Conservation (phyloP, 2,888 invertebrate species). For the Catocala fraxini region DNA sequence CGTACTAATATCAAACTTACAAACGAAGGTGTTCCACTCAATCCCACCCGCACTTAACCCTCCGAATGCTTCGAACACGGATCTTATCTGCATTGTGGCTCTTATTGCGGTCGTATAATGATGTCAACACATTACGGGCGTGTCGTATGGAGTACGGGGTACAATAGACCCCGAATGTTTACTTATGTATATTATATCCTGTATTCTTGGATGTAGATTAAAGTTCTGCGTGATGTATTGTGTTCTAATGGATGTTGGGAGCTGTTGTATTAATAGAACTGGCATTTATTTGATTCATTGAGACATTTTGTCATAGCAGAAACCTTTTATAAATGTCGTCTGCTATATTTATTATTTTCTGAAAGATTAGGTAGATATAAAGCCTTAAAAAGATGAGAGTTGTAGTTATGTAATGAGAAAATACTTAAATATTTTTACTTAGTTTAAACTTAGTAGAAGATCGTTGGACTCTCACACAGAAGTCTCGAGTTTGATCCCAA, state of each 20-base stretch:
- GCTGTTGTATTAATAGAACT: slow-evolving; percentile 1
- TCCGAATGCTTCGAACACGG: slow-evolving; percentile 62
- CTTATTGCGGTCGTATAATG: slow-evolving; percentile 75
- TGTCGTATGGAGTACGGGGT: slow-evolving; percentile 46
- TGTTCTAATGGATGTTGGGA: slow-evolving; percentile 10
- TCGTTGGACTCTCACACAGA: too few relatives aligned
- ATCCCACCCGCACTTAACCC: slow-evolving; percentile 57
- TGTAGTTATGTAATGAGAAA: too few relatives aligned
- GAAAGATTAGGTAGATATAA: too few relatives aligned
- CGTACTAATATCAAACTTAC: slow-evolving; percentile 42
- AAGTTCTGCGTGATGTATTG: slow-evolving; percentile 17
- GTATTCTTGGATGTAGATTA: slow-evolving; percentile 18
- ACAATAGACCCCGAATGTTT: slow-evolving; percentile 51
- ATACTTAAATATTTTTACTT: too few relatives aligned
- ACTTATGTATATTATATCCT: slow-evolving; percentile 27
- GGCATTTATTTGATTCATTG: not conserved
- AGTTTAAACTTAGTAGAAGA: too few relatives aligned
- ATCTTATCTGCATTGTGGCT: slow-evolving; percentile 78
- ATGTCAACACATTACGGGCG: slow-evolving; percentile 75
- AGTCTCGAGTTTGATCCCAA: too few relatives aligned
- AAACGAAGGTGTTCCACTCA: slow-evolving; percentile 47
- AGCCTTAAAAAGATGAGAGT: too few relatives aligned
- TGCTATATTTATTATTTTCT: too few relatives aligned
- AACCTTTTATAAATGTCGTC: too few relatives aligned
- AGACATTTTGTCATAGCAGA: too few relatives aligned